Percentiles rank a stretch among this genome's conserved stretches.
phyloP scores from a whole-genome alignment of 2,113 vertebrate genomes.

The Alectura lathami region DNA sequence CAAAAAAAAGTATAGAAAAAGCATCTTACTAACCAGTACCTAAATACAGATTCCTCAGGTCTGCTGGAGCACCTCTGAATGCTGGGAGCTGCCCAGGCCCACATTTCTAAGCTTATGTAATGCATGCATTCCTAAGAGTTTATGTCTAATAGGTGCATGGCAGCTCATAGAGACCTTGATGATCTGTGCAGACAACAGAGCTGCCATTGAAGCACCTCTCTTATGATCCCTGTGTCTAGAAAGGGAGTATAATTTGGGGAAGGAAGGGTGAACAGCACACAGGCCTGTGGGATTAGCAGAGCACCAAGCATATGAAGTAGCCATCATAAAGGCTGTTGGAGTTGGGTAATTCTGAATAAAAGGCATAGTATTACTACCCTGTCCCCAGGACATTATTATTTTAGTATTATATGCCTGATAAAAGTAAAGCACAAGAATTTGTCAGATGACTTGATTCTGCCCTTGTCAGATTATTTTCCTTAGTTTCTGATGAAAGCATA shows the following conservation, averaged over 20 bases:
- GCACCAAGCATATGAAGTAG: not conserved
- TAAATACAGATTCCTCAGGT: not conserved
- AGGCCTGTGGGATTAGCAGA: not conserved
- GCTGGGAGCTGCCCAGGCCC: not conserved
- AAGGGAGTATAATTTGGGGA: not conserved
- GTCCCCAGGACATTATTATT: conserved; percentile 49
- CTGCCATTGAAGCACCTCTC: not conserved
- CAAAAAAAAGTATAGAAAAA: not conserved
- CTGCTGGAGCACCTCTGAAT: not conserved
- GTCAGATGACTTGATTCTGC: conserved; percentile 65
- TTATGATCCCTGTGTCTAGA: not conserved
- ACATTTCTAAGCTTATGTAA: rapidly evolving
- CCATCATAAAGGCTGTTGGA: not conserved
- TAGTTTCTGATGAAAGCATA: conserved; percentile 67
- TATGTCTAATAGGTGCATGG: no score
- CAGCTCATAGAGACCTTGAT: rapidly evolving
- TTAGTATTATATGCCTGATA: conserved; percentile 65
- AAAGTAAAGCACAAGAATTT: conserved; percentile 67
- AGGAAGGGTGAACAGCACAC: rapidly evolving
- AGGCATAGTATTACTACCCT: not conserved
- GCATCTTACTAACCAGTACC: not conserved
- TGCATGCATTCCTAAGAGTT: rapidly evolving
- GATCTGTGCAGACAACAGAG: not conserved
- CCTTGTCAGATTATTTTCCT: conserved; percentile 74
- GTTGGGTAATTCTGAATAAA: not conserved